Evolutionary conservation across 2,113 vertebrate species (phyloP).

Genomic region (Alethe castanea): DNA sequence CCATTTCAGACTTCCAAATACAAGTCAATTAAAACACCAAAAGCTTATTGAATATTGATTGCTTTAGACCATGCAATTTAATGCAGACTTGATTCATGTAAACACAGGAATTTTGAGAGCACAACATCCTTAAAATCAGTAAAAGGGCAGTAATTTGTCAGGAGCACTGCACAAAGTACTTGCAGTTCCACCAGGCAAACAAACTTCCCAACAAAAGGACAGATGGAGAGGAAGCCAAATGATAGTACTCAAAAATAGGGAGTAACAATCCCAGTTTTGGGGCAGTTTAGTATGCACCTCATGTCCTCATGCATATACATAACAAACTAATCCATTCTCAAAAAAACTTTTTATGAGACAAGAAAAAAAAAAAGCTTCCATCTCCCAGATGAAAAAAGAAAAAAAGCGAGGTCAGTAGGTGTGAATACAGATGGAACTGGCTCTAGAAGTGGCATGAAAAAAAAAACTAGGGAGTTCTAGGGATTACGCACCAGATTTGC

Average conservation of each 20-base stretch:
- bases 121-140: background rate
- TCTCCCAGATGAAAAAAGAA: background rate
- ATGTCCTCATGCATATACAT: background rate
- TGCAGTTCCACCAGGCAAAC: background rate
- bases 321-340: background rate
- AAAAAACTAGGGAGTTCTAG: background rate
- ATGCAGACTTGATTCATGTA: background rate
- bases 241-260: background rate
- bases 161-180: background rate
- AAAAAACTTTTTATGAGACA: background rate
- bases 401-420: background rate
- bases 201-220: background rate
- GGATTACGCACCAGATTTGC: background rate
- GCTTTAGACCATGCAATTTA: background rate
- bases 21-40: slow-evolving; percentile 8
- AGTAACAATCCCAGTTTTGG: background rate
- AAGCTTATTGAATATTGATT: background rate
- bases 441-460: background rate
- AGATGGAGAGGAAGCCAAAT: background rate
- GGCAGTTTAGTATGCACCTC: background rate
- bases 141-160: background rate
- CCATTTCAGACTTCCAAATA: background rate
- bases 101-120: background rate
- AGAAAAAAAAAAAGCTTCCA: background rate
- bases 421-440: background rate